Evolutionary conservation across 2,888 invertebrate species (phyloP), one percentile per base, ranked within the genome.

Genomic region (Ephialtes manifestator): DNA sequence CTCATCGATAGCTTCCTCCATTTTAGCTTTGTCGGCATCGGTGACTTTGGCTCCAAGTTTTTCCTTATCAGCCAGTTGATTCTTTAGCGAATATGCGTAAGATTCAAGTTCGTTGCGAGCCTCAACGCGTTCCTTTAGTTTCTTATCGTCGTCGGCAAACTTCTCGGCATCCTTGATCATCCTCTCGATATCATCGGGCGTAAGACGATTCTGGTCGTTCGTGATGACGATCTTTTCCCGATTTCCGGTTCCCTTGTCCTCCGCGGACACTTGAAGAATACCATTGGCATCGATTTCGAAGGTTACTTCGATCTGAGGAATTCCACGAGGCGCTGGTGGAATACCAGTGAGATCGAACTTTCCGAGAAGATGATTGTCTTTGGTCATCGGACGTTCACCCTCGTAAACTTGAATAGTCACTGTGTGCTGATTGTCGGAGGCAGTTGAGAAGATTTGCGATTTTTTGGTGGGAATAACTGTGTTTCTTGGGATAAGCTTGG

Each of bases 131-230:
- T 99, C 98, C 95, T 98, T 98, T 88, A 98, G 95, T 94, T 98
- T 98, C 95, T 99, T 99, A 95, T 99, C 99, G 89, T 99, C 99
- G 92, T 99, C 99, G 20, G 99, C 99, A 95, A 99, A 99, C 94
- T 98, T 98, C 95, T 99, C 99, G 0, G 99, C 99, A 93, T 99
- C 99, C 94, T 98, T 98, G 94, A 99, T 99, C 99, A 99, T 99
- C 86, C 99, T 96, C 93, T 99, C 99, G 89, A 99, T 99, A 92
- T 99, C 99, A 90, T 99, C 99, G 4, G 99, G 99, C 15, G 99
- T 98, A 86, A 99, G 95, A 88, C 99, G 96, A 95, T 99, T 99
- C 94, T 99, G 99, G 93, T 99, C 99, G 93, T 99, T 99, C 89
- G 99, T 99, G 94, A 99, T 99, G 85, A 99, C 98, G 92, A 99